Evolutionary conservation across 1,140 invertebrate species (phyloP), one percentile per base, ranked within the genome.

Genomic region (Pantala flavescens): DNA sequence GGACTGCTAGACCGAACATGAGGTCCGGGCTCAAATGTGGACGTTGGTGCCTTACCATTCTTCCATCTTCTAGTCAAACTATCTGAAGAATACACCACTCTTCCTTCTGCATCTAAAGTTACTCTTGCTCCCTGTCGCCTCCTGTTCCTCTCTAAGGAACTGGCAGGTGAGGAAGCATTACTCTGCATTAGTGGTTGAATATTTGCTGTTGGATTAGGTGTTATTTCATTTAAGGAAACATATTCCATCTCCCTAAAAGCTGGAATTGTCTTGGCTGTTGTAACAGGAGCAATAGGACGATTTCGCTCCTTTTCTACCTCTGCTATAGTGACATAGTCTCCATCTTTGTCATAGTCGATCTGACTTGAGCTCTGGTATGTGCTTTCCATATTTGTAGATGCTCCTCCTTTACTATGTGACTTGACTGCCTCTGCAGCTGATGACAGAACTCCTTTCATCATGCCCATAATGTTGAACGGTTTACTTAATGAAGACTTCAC

Each of bases 61-160:
- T 74, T 14, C 76, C 71, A 43, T 80, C 90, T 86, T 79, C 92
- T 85, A 80, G 89, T 90, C 74, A 96, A 82, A 80, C 93, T 95
- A 78, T 96, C 94, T 0, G 93, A 96, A 74, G 91, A 91, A 81
- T 93, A 96, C 70, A 96, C 90, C 71, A 96, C 92, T 85, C 93
- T 93, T 19, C 94, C 94, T 78, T 94, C 91, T 0, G 94, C 90
- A 82, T 95, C 92, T 42, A 96, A 82, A 16, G 90, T 93, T 0
- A 95, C 93, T 79, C 92, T 87, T 10, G 92, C 92, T 23, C 92
- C 91, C 79, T 88, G 88, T 73, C 87, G 84, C 75, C 78, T 78
- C 75, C 78, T 77, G 79, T 80, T 79, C 24, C 79, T 77, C 75
- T 82, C 78, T 71, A 80, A 75, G 19, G 81, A 79, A 76, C 81